Conservation (phyloP, 1,140 invertebrate genomes). For the Aleiodes sp. region DNA sequence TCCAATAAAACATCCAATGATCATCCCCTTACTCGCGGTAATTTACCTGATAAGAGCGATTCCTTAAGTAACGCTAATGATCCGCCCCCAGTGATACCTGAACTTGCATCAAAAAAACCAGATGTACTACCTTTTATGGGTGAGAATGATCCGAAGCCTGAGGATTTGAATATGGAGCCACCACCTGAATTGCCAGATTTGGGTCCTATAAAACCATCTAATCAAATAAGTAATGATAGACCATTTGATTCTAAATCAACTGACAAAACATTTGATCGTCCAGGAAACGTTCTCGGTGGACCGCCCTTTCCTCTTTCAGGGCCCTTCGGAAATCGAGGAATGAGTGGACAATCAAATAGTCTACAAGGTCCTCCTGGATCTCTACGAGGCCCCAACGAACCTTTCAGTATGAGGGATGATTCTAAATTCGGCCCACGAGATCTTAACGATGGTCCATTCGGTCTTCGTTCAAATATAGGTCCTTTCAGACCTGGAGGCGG, state of each 20-base stretch:
- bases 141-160: constrained; percentile 58
- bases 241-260: constrained; percentile 12
- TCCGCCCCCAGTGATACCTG: not conserved
- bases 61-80: not conserved
- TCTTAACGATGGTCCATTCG: not conserved
- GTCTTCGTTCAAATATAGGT: not conserved
- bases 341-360: not conserved
- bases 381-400: not conserved
- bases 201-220: constrained; percentile 40
- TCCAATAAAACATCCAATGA: not conserved
- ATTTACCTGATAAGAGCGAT: not conserved
- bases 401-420: not conserved
- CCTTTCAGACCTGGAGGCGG: not conserved
- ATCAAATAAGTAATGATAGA: not conserved
- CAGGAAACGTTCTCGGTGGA: constrained; percentile 22
- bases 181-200: constrained; percentile 60
- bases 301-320: not conserved
- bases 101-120: constrained; percentile 33
- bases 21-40: not conserved
- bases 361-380: not conserved
- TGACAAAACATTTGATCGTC: not conserved
- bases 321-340: not conserved
- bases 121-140: constrained; percentile 60
- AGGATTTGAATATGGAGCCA: constrained; percentile 61
- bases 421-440: not conserved